These are phyloP conservation scores for Sisyra terminalis DNA, from an alignment of 2,888 invertebrate genomes.

Conservation along the genomic window DNA sequence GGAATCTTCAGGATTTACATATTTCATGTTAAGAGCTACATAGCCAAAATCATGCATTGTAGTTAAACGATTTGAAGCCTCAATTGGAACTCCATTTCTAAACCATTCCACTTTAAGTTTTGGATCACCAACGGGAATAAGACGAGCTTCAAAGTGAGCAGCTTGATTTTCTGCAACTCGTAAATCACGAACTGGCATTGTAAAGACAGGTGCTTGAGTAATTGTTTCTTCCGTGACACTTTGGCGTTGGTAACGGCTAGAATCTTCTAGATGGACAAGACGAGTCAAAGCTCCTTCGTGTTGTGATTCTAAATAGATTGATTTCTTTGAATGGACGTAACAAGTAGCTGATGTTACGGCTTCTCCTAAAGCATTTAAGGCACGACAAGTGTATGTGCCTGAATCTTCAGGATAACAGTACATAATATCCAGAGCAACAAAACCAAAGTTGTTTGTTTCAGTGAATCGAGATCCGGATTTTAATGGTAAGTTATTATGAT, in stretches of 20 bases:
- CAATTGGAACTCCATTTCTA: constrained; percentile 77
- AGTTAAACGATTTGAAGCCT: constrained; percentile 80
- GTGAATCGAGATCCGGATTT: constrained; percentile 91
- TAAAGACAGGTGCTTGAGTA: constrained; percentile 83
- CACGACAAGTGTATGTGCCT: constrained; percentile 88
- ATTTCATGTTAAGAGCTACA: constrained; percentile 87
- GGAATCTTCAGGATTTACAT: constrained; percentile 88
- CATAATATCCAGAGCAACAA: constrained; percentile 90
- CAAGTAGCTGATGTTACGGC: constrained; percentile 84
- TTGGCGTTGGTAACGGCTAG: constrained; percentile 55
- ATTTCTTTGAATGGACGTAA: constrained; percentile 62
- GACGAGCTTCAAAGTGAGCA: constrained; percentile 83
- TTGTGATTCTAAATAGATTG: constrained; percentile 75
- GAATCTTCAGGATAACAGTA: constrained; percentile 92
- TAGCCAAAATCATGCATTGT: constrained; percentile 98
- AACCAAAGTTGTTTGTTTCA: constrained; percentile 94
- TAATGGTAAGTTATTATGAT: constrained; percentile 76
- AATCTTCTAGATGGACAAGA: constrained; percentile 67
- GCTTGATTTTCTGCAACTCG: constrained; percentile 80
- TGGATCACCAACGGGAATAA: constrained; percentile 89
- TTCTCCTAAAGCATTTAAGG: constrained; percentile 81
- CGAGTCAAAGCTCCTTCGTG: constrained; percentile 73
- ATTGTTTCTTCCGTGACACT: constrained; percentile 60
- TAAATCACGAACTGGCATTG: constrained; percentile 76
- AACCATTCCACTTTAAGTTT: constrained; percentile 88